These are phyloP conservation scores for Chiloscyllium plagiosum DNA, from an alignment of 2,113 vertebrate species.

Conservation along the genomic window DNA sequence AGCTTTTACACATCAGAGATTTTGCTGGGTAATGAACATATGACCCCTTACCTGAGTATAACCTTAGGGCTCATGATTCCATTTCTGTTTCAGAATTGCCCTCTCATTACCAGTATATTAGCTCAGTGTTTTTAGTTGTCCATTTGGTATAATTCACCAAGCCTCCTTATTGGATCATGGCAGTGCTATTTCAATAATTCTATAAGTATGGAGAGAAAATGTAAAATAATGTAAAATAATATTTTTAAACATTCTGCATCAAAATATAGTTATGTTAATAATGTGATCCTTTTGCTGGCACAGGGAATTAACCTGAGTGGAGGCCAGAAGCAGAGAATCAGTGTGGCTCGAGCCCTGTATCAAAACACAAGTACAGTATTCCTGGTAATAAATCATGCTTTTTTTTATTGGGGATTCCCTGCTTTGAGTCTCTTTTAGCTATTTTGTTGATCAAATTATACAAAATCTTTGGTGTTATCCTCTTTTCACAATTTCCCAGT, in stretches of 20 bases:
- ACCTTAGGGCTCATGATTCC: background rate
- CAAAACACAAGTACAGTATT: conserved; percentile 97
- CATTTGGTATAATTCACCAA: background rate
- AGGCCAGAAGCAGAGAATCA: conserved; percentile 92
- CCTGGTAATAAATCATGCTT: conserved; percentile 67
- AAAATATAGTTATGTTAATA: background rate
- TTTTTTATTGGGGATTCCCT: background rate
- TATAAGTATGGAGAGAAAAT: conserved; percentile 38
- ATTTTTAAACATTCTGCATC: background rate
- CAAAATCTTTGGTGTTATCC: background rate
- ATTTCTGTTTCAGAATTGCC: background rate
- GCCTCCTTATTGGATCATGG: background rate
- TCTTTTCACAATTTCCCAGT: background rate
- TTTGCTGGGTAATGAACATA: background rate
- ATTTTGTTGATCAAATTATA: background rate
- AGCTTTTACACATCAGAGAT: background rate
- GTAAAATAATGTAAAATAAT: conserved; percentile 40
- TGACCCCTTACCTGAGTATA: background rate
- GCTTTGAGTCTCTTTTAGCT: background rate
- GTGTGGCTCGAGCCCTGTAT: conserved; percentile 90
- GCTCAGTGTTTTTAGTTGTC: background rate
- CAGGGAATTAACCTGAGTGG: conserved; percentile 97
- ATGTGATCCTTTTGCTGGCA: conserved; percentile 35
- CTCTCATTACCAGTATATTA: background rate
- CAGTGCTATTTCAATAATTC: background rate